Conservation (phyloP, 2,888 invertebrate genomes). For the Eupsilia transversa region DNA sequence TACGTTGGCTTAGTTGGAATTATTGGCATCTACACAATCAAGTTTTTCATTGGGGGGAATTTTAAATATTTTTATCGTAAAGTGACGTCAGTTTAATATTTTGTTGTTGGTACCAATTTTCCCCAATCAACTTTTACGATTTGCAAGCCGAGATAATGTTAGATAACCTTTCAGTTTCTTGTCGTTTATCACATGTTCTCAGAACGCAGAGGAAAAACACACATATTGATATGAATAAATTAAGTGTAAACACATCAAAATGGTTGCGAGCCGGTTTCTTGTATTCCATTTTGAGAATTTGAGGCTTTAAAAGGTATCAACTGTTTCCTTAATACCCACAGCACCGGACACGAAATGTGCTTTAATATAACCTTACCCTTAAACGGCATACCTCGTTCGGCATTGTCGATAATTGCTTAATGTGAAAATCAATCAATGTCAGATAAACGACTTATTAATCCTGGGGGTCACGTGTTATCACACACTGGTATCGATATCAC, state of each 20-base stretch:
- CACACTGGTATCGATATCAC: conserved; percentile 63
- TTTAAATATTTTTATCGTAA: neutral
- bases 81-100: neutral
- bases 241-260: neutral
- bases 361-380: conserved; percentile 75
- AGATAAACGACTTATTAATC: conserved; percentile 64
- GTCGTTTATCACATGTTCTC: conserved; percentile 41
- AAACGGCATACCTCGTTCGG: conserved; percentile 78
- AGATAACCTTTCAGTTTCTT: conserved; percentile 54
- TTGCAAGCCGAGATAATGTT: conserved; percentile 30
- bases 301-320: neutral
- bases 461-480: conserved; percentile 63
- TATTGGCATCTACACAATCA: conserved; percentile 15
- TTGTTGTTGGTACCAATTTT: conserved; percentile 33
- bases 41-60: neutral
- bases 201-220: conserved; percentile 27
- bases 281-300: neutral
- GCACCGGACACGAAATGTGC: neutral
- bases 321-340: neutral
- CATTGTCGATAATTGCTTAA: conserved; percentile 71
- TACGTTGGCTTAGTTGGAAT: conserved; percentile 23
- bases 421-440: conserved; percentile 70
- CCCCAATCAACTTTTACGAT: conserved; percentile 38
- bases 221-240: conserved; percentile 7
- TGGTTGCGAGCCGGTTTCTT: neutral